Percentiles rank a stretch among this genome's conserved stretches.
Evolutionary conservation across 2,888 invertebrate genomes (phyloP).

Genomic region (Emmelina monodactyla): DNA sequence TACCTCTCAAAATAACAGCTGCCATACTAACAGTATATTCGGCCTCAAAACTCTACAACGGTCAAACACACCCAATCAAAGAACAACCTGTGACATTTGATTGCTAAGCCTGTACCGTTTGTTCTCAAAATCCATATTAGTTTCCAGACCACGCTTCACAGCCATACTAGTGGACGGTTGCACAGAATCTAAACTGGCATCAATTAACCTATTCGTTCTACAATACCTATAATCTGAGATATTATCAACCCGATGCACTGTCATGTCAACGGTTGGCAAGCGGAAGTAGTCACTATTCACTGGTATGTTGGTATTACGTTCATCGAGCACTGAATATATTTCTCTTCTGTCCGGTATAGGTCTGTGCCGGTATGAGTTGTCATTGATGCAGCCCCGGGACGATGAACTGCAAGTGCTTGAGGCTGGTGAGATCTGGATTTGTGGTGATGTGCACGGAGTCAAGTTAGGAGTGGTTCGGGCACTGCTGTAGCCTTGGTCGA

Average conservation of each 20-base stretch:
- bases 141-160: constrained; percentile 42
- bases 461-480: constrained; percentile 42
- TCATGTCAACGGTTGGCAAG: constrained; percentile 32
- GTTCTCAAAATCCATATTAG: constrained; percentile 36
- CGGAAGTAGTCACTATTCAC: constrained; percentile 26
- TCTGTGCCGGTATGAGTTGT: constrained; percentile 29
- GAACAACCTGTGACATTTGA: constrained; percentile 50
- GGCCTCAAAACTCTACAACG: no score
- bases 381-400: constrained; percentile 25
- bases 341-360: constrained; percentile 20
- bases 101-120: constrained; percentile 42
- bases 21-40: no score
- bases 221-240: constrained; percentile 40
- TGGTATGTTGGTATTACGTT: constrained; percentile 23
- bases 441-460: constrained; percentile 41
- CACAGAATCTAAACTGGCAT: constrained; percentile 36
- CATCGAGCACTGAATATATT: constrained; percentile 30
- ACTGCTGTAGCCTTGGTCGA: constrained; percentile 50
- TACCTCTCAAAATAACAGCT: no score
- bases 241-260: constrained; percentile 33
- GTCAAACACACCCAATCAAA: no score
- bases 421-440: constrained; percentile 31
- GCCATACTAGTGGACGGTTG: constrained; percentile 36
- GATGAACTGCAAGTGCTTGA: constrained; percentile 35
- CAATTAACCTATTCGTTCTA: constrained; percentile 37